Percentiles rank a stretch among this genome's conserved stretches.
Evolutionary conservation across 2,888 invertebrate genomes (phyloP).

Genomic region (Aquatica leii): DNA sequence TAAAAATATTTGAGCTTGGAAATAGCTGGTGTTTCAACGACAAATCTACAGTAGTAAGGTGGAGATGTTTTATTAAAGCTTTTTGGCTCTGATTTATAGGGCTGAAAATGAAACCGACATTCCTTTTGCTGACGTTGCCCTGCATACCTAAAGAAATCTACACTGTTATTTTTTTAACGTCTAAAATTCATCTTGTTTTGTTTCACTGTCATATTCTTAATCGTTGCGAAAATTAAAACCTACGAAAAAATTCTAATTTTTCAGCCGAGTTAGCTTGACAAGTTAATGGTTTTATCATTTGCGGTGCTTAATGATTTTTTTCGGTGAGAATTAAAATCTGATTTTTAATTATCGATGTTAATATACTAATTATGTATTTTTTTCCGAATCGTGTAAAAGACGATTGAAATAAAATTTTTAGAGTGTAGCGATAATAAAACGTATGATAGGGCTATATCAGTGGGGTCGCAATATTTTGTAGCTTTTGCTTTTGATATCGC

Average conservation of each 20-base stretch:
- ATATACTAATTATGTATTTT: too few relatives aligned
- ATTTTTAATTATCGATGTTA: too few relatives aligned
- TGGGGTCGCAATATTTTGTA: conserved; percentile 22
- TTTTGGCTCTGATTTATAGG: conserved; percentile 59
- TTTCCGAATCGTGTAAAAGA: too few relatives aligned
- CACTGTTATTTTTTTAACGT: conserved; percentile 29
- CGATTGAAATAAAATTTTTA: conserved; percentile 11
- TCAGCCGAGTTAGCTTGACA: too few relatives aligned
- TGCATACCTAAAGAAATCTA: conserved; percentile 59
- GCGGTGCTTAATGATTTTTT: too few relatives aligned
- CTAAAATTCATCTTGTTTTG: background rate
- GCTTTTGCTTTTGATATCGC: conserved; percentile 19
- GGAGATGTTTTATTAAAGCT: conserved; percentile 59
- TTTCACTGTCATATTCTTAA: background rate
- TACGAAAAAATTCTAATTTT: too few relatives aligned
- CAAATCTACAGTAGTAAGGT: conserved; percentile 48
- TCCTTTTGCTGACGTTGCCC: conserved; percentile 56
- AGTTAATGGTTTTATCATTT: too few relatives aligned
- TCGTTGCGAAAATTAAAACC: background rate
- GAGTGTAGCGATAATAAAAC: conserved; percentile 25
- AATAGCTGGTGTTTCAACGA: conserved; percentile 53
- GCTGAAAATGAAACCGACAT: conserved; percentile 59
- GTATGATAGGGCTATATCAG: conserved; percentile 14
- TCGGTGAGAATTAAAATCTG: too few relatives aligned
- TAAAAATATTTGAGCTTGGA: conserved; percentile 59